Conservation (phyloP, 1,140 invertebrate genomes). For the Ptiloglossa arizonensis region DNA sequence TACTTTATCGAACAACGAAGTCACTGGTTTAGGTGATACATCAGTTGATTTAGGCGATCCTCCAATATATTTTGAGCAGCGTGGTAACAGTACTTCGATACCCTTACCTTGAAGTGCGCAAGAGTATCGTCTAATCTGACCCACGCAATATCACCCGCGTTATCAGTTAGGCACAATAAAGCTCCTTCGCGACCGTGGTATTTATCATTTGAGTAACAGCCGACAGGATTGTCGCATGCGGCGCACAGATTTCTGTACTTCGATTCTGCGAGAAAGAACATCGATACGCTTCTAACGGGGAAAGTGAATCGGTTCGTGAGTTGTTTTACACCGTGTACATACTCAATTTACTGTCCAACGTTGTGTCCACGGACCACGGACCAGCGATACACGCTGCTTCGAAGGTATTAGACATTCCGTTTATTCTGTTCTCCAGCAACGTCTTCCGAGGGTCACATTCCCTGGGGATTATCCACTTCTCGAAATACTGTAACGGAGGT, state of each 20-base stretch:
- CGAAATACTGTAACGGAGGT: constrained; percentile 84
- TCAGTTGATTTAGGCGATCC: too few relatives aligned
- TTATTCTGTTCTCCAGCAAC: constrained; percentile 87
- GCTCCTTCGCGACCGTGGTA: constrained; percentile 92
- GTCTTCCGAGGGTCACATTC: constrained; percentile 86
- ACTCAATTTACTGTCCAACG: constrained; percentile 87
- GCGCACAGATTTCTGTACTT: constrained; percentile 88
- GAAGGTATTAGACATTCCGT: constrained; percentile 87
- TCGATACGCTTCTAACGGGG: neutral
- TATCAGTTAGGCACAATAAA: constrained; percentile 89
- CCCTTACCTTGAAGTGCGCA: constrained; percentile 85
- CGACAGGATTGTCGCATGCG: constrained; percentile 84
- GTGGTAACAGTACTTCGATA: neutral
- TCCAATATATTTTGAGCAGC: neutral
- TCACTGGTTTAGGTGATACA: too few relatives aligned
- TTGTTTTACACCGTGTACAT: constrained; percentile 62
- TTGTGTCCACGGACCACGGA: constrained; percentile 87
- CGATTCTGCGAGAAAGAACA: constrained; percentile 80
- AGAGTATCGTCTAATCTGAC: constrained; percentile 85
- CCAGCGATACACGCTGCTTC: constrained; percentile 90
- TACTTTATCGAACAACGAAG: too few relatives aligned
- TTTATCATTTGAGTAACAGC: constrained; percentile 87
- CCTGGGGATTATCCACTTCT: constrained; percentile 86
- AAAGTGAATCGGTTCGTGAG: neutral
- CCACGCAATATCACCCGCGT: constrained; percentile 91